phyloP scores from a whole-genome alignment of 1,140 invertebrate genomes.

The Drosophila ficusphila region DNA sequence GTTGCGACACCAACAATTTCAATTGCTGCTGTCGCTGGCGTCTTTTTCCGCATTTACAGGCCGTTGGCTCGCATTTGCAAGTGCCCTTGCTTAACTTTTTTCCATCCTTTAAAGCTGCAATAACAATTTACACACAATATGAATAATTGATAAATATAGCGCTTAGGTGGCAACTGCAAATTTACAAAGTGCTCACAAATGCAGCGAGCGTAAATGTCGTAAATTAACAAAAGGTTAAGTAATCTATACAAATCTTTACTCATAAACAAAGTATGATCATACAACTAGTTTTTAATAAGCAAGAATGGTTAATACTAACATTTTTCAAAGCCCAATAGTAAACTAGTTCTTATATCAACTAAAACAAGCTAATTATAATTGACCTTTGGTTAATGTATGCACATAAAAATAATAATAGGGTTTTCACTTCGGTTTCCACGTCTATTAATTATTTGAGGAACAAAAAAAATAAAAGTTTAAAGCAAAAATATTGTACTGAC shows the following conservation, averaged over 20 bases:
- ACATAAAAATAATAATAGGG: too few species aligned
- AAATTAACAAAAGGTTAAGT: background rate
- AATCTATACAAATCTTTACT: background rate
- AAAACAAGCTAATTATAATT: too few species aligned
- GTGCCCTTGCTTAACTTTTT: conserved; percentile 45
- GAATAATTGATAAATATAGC: conserved; percentile 2
- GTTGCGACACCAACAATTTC: conserved; percentile 61
- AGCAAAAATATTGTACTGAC: too few species aligned
- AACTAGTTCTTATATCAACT: too few species aligned
- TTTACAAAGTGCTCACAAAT: background rate
- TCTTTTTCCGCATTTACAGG: conserved; percentile 58
- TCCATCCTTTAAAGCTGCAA: conserved; percentile 56
- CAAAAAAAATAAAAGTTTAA: too few species aligned
- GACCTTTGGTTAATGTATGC: too few species aligned
- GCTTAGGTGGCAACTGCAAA: background rate
- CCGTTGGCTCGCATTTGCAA: conserved; percentile 63
- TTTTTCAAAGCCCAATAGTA: too few species aligned
- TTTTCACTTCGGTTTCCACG: too few species aligned
- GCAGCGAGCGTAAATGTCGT: too few species aligned
- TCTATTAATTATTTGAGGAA: too few species aligned
- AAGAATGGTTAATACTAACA: too few species aligned
- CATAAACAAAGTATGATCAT: background rate
- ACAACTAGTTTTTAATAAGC: too few species aligned
- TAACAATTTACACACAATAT: conserved; percentile 23
- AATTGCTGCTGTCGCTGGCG: conserved; percentile 38